These are phyloP conservation scores for Phrynocephalus vlangalii DNA, from an alignment of 2,797 vertebrate genomes.

Conservation along the genomic window DNA sequence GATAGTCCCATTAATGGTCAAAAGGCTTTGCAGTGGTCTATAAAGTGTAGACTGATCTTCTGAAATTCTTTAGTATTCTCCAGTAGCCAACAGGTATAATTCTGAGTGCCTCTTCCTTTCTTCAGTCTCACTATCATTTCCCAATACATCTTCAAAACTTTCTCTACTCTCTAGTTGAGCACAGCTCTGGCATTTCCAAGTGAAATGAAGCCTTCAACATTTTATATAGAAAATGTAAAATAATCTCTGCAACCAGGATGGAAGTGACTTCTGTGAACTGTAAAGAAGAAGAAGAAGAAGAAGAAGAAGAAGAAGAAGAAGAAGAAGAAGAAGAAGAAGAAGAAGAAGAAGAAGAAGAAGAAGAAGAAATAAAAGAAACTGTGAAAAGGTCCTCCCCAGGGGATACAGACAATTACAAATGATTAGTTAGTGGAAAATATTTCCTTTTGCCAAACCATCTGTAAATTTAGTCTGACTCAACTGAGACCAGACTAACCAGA, in stretches of 20 bases:
- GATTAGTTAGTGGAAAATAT: constrained; percentile 38
- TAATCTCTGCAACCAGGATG: neutral
- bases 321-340: neutral
- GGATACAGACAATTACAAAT: constrained; percentile 45
- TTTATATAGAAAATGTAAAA: constrained; percentile 17
- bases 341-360: neutral
- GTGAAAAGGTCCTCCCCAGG: constrained; percentile 20
- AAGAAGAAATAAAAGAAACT: neutral
- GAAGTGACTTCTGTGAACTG: constrained; percentile 10
- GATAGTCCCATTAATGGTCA: neutral
- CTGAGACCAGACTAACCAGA: constrained; percentile 55
- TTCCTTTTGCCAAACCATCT: constrained; percentile 44
- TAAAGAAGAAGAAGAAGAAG: neutral
- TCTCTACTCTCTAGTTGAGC: neutral
- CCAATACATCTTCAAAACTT: no score
- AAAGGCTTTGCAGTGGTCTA: no score
- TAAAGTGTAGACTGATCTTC: no score
- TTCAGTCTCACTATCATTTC: no score
- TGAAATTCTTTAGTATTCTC: no score
- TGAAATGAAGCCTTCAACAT: neutral
- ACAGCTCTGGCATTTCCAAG: neutral
- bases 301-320: neutral
- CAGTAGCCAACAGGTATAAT: no score
- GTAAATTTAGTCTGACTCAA: constrained; percentile 61
- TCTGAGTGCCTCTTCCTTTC: no score